Base-by-base conservation (phyloP, 2,113 vertebrate species). In the Ancistrus triradiatus region DNA sequence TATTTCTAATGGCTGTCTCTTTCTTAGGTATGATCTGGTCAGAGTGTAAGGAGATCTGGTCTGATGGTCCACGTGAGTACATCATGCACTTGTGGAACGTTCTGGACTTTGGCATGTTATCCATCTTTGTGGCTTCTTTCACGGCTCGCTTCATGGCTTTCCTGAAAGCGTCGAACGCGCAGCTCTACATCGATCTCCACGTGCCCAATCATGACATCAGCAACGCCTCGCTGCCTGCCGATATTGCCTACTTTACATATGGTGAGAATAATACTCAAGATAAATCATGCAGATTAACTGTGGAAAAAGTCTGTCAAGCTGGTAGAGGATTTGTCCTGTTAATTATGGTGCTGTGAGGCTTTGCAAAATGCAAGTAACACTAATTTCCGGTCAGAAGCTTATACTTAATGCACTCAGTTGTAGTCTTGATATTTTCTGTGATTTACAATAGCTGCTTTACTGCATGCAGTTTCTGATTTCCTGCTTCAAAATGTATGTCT, bases 11-110 rank as follows among this genome's bases (percentile, higher is more conserved):
- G n/a, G n/a, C n/a, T n/a, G 3, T 47, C 13, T 67, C 2, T 27
- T 24, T 66, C 19, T 65, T 51, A 98, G 95, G 95, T 9, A 98
- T 98, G 95, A 96, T 98, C 44, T 98, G 95, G 95, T 96, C 91
- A 0, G 95, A 98, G 72, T 95, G 93, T 80, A 98, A 98, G 81
- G 95, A 98, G 79, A 95, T 98, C 76, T 98, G 95, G 95, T 88
- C 80, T 3, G 95, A 98, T 7, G 95, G 95, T 1, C 95, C 94
- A 0, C 86, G 94, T 0, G 95, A 98, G 71, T 98, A 98, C 0
- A 72, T 94, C 67, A 79, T 96, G 83, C 95, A 98, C 65, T 84
- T 98, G 40, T 98, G 95, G 95, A 98, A 98, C 49, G 87, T 98
- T 38, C 81, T 98, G 75, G 95, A 98, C 63, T 98, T 98, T 0